Evolutionary conservation across 2,888 invertebrate species (phyloP), one percentile per base, ranked within the genome.

Genomic region (Endotricha flammealis): DNA sequence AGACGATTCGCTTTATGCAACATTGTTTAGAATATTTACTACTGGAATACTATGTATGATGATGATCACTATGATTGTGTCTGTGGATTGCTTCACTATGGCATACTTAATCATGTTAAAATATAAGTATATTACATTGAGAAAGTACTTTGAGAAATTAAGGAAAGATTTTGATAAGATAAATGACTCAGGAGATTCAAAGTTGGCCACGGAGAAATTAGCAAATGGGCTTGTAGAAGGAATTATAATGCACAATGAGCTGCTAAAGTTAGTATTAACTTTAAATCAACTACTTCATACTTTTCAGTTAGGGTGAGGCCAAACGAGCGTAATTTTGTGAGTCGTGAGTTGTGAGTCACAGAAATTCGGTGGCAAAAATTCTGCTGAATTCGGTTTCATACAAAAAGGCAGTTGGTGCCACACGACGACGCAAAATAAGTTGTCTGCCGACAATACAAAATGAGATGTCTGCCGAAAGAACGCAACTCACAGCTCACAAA

Each of bases 81-180:
- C 68, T 0, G 67, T 75, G 0, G 85, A 85, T 37, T 46, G 62
- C 1, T 68, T 72, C 23, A 70, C 73, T 0, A 64, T 85, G 61
- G 48, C 64, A 1, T 66, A 72, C 33, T 52, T 86, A 8, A 78
- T 83, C 5, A 74, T 80, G 53, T 76, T 67, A 37, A 81, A 81
- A 41, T 81, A 81, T 40, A 86, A 86, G 46, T 74, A 82, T 24
- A 74, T 81, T n/a, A 73, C 80, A 1, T 39, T 86, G 17, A 63
- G 68, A 40, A 46, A 64, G 23, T 83, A 81, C 44, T 81, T 85
- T 12, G 74, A 75, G 41, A 59, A 55, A 4, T 42, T 85, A 25
- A 56, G 58, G 32, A 44, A 50, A 1, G 66, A 78, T 16, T 67
- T 74, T 36, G 53, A 63, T 29, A 50, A 34, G 24, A 50, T 69